phyloP scores from a whole-genome alignment of 2,113 vertebrate genomes.

The Eupsittula cactorum region DNA sequence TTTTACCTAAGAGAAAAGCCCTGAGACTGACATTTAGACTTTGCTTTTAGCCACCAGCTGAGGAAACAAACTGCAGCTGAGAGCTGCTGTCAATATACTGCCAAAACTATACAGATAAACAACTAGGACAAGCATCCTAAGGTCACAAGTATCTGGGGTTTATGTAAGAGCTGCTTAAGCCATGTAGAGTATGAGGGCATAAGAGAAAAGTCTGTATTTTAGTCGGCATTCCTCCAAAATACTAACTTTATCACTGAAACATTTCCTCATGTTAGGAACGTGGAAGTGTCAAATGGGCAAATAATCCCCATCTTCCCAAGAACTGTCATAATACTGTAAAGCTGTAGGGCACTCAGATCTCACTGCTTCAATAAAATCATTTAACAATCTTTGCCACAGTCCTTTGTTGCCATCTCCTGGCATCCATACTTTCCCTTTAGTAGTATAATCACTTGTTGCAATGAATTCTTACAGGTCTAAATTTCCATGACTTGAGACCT shows the following conservation, averaged over 20 bases:
- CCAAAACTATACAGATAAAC: not conserved
- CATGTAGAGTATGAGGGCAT: not conserved
- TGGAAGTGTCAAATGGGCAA: not conserved
- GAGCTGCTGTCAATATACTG: not conserved
- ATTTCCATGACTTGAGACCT: not conserved
- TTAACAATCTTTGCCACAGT: not conserved
- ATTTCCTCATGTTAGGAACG: not conserved
- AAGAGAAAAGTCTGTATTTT: not conserved
- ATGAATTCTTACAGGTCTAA: not conserved
- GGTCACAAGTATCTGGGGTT: not conserved
- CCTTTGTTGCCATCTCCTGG: not conserved
- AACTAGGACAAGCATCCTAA: not conserved
- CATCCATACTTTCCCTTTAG: not conserved
- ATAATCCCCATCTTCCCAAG: not conserved
- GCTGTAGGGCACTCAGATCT: not conserved
- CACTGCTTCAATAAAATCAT: not conserved
- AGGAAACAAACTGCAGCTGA: not conserved
- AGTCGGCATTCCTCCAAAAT: not conserved
- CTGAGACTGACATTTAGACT: not conserved
- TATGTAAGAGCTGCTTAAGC: not conserved
- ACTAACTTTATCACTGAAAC: not conserved
- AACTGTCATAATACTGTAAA: not conserved
- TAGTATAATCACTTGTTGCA: not conserved
- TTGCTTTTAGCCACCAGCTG: not conserved
- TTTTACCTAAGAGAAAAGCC: not conserved